These are phyloP conservation scores for Fundulus diaphanus DNA, from an alignment of 2,797 vertebrate species.

Conservation along the genomic window DNA sequence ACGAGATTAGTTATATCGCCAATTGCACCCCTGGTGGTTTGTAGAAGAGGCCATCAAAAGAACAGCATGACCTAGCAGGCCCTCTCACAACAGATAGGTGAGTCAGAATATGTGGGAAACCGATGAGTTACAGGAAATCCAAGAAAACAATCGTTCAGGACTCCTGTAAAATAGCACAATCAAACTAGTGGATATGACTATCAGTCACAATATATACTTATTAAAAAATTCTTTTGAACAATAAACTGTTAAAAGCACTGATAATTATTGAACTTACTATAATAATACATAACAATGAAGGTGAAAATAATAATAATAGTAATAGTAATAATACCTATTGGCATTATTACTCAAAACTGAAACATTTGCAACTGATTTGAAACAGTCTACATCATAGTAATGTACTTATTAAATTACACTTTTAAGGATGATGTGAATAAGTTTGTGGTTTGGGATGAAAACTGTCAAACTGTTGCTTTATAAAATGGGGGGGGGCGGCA, in stretches of 20 bases:
- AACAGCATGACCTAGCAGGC: conserved; percentile 35
- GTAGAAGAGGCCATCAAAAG: conserved; percentile 14
- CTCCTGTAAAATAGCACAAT: not conserved
- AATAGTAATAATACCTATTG: too few relatives aligned
- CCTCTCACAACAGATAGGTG: conserved; percentile 14
- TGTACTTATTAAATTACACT: not conserved
- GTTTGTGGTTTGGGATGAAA: too few relatives aligned
- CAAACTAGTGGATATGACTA: not conserved
- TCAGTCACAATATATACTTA: not conserved
- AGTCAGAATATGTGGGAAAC: conserved; percentile 12
- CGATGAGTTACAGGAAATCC: not conserved
- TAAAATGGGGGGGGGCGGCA: too few relatives aligned
- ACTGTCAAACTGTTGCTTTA: too few relatives aligned
- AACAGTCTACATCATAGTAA: not conserved
- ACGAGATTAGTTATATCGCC: conserved; percentile 9
- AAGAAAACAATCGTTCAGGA: not conserved
- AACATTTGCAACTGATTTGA: not conserved
- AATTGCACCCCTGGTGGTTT: conserved; percentile 15
- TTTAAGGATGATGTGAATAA: not conserved
- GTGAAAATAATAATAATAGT: not conserved
- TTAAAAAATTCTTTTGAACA: not conserved
- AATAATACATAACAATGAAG: not conserved
- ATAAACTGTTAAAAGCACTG: not conserved
- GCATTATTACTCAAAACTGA: not conserved
- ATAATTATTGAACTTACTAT: not conserved